Evolutionary conservation across 2,888 invertebrate genomes (phyloP), one percentile per base, ranked within the genome.

Genomic region (Charanyca ferruginea): DNA sequence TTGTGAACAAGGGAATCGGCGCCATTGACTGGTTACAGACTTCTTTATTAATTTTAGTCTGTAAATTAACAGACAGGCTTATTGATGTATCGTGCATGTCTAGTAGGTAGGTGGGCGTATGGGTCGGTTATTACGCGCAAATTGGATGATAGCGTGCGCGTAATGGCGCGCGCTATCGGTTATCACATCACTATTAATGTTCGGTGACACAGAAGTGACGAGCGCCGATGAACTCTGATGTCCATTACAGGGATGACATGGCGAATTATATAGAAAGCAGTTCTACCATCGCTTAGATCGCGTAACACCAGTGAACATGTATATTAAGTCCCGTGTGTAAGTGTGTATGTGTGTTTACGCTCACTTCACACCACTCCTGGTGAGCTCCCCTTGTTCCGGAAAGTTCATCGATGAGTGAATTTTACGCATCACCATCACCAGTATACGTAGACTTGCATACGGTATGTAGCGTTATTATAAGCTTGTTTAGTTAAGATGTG

Each of bases 131-230:
- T 22, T 35, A 55, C 22, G 9, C 11, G 20, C n/a, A 49, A 49
- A 66, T 66, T 55, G 66, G 32, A 20, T 25, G 52, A 35, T 58
- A 41, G 59, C 67, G 68, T 68, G 59, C 32, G 41, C 16, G 38
- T 59, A 59, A 68, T 58, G 67, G 45, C n/a, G 57, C 28, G 54
- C n/a, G 54, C n/a, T 51, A 32, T 41, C 66, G 35, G 11, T 20
- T 18, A 22, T 35, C 35, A 25, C 41, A 58, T 48, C 53, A 48
- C 42, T 47, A 35, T 47, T 18, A 13, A n/a, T 49, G 48, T 49
- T 20, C 48, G 44, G 25, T 45, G 66, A 66, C 49, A 38, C 22
- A 35, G 51, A 51, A 65, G 25, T 38, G 52, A 64, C 52, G n/a
- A 22, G 38, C 45, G 41, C 18, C 48, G 41, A 9, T 32, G 6